Evolutionary conservation across 2,113 vertebrate species (phyloP), one percentile per base, ranked within the genome.

Genomic region (Apteryx owenii): DNA sequence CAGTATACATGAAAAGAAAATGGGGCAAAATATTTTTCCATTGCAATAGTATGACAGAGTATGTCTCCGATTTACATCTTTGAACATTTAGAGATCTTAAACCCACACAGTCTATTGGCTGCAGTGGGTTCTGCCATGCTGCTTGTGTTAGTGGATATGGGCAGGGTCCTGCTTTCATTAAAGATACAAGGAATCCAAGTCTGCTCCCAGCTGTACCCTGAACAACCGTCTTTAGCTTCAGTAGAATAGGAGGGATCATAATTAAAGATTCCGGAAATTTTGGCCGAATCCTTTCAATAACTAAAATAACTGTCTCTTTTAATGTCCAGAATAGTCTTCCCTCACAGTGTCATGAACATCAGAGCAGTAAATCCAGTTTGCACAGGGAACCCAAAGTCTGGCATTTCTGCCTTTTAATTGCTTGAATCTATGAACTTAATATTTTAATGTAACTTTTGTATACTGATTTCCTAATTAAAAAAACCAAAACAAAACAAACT

Each of bases 381-480:
- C 36, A 48, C 40, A 88, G 62, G 12, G 29, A 83, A 53, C 22
- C 16, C 8, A 40, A 54, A 54, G 51, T 54, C 36, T 56, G n/a
- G 48, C 44, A 44, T 17, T 65, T 44, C 44, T 81, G 81, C 72
- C 31, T 79, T 70, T 29, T 70, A 42, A 66, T 83, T 51, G 29
- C 33, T 79, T 93, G 61, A 40, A 21, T 81, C 88, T 83, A 70
- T 31, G 26, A 81, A 9, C 36, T 28, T 46, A 82, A 71, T 38
- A 83, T 75, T 86, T 86, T 60, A 86, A 73, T 64, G 29, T 62
- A 78, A 68, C 44, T 75, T 44, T 93, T 71, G 23, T 76, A 25
- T 65, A n/a, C 48, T 29, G 21, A 87, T 84, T 87, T 89, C n/a
- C n/a, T 81, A 79, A 85, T 50, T 61, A 46, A 81, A 92, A 80